Conservation (phyloP, 2,888 invertebrate genomes). For the Pomacea canaliculata region DNA sequence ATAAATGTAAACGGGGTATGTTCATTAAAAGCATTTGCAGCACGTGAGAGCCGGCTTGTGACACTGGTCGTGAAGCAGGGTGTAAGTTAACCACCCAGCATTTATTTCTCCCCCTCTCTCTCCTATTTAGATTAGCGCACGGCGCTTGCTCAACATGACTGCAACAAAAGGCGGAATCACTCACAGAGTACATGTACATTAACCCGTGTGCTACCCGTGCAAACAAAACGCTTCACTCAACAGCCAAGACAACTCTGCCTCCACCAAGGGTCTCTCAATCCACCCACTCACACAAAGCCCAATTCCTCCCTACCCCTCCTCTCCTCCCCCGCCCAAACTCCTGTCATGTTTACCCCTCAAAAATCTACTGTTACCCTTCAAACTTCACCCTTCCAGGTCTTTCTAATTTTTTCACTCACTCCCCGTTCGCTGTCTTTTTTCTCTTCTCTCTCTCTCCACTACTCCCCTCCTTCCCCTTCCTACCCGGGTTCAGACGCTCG, state of each 20-base stretch:
- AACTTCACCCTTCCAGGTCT: too few relatives aligned
- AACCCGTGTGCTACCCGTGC: background rate
- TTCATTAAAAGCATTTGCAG: too few relatives aligned
- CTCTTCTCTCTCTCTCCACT: background rate
- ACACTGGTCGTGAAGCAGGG: background rate
- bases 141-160: conserved; percentile 9
- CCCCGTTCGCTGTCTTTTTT: too few relatives aligned
- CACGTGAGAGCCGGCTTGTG: background rate
- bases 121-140: background rate
- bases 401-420: too few relatives aligned
- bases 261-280: background rate
- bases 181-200: background rate
- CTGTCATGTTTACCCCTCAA: background rate
- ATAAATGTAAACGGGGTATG: too few relatives aligned
- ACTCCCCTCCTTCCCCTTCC: background rate
- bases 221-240: background rate
- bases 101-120: conserved; percentile 5
- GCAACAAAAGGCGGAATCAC: background rate
- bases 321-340: background rate
- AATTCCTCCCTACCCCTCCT: background rate
- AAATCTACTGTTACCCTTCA: too few relatives aligned
- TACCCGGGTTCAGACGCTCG: too few relatives aligned
- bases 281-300: background rate
- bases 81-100: background rate
- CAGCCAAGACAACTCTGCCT: background rate